These are phyloP conservation scores for Xyrichtys novacula DNA, from an alignment of 2,797 vertebrate species.

Conservation along the genomic window DNA sequence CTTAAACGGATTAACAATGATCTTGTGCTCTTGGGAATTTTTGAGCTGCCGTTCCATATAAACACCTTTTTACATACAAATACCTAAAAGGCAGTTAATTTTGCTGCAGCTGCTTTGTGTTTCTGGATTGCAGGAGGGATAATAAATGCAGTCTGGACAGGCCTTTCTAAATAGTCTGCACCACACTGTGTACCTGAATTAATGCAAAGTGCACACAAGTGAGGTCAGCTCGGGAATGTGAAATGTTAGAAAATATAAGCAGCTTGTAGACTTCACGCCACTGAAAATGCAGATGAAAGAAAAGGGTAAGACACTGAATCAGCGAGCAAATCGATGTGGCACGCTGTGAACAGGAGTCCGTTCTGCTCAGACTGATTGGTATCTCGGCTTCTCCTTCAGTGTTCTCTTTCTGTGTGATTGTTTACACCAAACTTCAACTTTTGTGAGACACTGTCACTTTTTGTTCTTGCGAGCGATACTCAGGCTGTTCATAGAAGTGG, in stretches of 20 bases:
- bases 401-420: background rate
- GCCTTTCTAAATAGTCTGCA: slow-evolving; percentile 60
- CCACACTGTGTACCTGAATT: slow-evolving; percentile 61
- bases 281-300: slow-evolving; percentile 57
- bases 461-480: background rate
- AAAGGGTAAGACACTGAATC: slow-evolving; percentile 40
- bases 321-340: slow-evolving; percentile 7
- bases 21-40: slow-evolving; percentile 73
- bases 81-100: slow-evolving; percentile 70
- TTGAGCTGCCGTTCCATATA: slow-evolving; percentile 69
- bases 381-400: background rate
- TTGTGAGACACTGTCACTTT: background rate
- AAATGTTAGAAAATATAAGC: slow-evolving; percentile 40
- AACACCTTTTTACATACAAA: slow-evolving; percentile 64
- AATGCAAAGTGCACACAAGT: slow-evolving; percentile 41
- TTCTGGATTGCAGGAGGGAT: slow-evolving; percentile 41
- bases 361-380: slow-evolving; percentile 24
- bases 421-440: background rate
- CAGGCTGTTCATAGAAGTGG: too few species aligned
- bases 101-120: slow-evolving; percentile 53
- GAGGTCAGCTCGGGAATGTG: slow-evolving; percentile 46
- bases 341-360: slow-evolving; percentile 4
- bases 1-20: slow-evolving; percentile 81
- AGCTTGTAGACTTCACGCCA: slow-evolving; percentile 28
- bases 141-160: slow-evolving; percentile 53